Base-by-base conservation (phyloP, 2,888 invertebrate genomes). In the Drosophila neutralis region DNA sequence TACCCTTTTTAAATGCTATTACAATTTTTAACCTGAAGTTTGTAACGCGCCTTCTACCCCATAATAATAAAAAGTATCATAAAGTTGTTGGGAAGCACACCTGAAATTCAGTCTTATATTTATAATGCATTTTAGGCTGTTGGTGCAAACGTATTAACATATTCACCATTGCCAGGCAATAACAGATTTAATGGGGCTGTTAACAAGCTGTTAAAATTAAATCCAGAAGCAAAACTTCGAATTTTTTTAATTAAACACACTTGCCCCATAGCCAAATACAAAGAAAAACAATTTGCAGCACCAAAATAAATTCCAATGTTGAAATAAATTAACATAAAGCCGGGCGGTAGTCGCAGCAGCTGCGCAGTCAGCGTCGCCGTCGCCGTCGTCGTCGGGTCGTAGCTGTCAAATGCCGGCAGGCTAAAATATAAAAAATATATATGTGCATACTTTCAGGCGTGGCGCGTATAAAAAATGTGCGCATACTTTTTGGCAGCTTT, bases 401-500 rank as follows among this genome's bases (percentile, higher is more conserved):
- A 82, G 89, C 87, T 86, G 86, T 89, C 87, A 89, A 87, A 87
- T 72, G 87, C 87, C 87, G 78, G 82, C 78, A 71, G 77, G 73
- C 73, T 51, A 59, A 73, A 85, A 80, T 85, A 84, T 85, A 81
- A 71, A 77, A 86, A 86, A 79, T 38, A 42, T 42, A 83, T 89
- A 84, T 86, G 89, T 89, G 84, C 84, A 83, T 88, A 85, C 85
- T 86, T 85, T 83, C 71, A 51, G 78, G 71, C 68, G 72, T 66
- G 71, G 74, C 73, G 82, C 71, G 69, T 88, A 80, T 88, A 85
- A 85, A 85, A 85, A 85, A 86, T 85, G 88, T 88, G 87, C 78
- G 73, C 86, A 75, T 68, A 83, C 87, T 86, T 88, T 87, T 86
- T 89, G 89, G 85, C 87, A 86, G 89, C 83, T 86, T 86, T 84